Base-by-base conservation (phyloP, 1,140 invertebrate species). In the Papilio helenus region DNA sequence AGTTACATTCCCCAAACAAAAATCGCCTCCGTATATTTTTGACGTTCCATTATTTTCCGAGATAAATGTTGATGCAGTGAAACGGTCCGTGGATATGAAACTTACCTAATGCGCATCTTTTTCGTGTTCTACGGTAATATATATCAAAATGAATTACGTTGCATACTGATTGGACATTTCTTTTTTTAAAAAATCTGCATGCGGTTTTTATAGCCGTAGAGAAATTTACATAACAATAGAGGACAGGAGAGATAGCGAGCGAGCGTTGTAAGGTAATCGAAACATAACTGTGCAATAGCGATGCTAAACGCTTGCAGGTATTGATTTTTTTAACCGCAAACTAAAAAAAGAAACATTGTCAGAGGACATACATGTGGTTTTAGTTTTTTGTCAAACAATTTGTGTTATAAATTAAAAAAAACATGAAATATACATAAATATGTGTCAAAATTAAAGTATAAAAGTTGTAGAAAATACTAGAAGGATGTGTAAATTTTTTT, bases 41-140 rank as follows among this genome's bases (percentile, higher is more conserved):
- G 91, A 94, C 90, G 84, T 93, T 89, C 88, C 92, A 94, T 94
- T 93, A 94, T 91, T 93, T 93, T 88, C 88, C 84, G 88, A 90
- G 90, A 92, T 89, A 89, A 94, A 93, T 92, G 90, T 92, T 90
- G 86, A 87, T 86, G 84, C 87, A 87, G 84, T 85, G 76, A 77
- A 81, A 78, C 80, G 87, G 83, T 82, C 84, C 84, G 72, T 79
- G 80, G 83, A 79, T 84, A 87, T 86, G 84, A 81, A 83, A 85
- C 55, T 61, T 77, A 58, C 76, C 76, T 77, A 77, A 77, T 77
- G 76, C 76, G 76, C 76, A 77, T 77, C 76, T 65, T 42, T 77
- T 58, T 65, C 76, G 34, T 77, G 76, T 77, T 77, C 39, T 42
- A 44, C 39, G 55, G 76, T 77, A 77, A 77, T 61, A 77, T 65